Evolutionary conservation across 2,113 vertebrate species (phyloP).

Genomic region (Muntiacus muntjak): DNA sequence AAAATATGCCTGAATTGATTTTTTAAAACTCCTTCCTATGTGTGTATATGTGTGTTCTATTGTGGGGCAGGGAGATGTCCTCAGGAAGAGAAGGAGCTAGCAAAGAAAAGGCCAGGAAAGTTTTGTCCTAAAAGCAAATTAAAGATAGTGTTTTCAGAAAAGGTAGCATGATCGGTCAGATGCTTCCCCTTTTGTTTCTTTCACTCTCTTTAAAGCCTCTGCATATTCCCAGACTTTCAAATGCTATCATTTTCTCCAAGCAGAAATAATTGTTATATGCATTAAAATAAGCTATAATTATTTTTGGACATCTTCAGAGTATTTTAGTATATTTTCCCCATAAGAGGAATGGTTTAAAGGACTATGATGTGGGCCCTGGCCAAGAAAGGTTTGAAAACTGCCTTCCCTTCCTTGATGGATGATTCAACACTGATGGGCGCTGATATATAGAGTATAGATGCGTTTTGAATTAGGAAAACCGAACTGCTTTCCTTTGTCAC

Average conservation of each 20-base stretch:
- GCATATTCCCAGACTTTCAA: not conserved
- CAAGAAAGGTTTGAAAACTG: not conserved
- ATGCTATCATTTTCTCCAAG: not conserved
- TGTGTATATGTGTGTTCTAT: not conserved
- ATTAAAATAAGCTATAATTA: not conserved
- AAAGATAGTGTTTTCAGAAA: not conserved
- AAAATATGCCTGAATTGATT: not conserved
- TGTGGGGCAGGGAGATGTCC: not conserved
- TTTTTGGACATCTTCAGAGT: not conserved
- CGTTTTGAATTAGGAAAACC: not conserved
- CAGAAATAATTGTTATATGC: constrained; percentile 8
- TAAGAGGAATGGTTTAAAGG: not conserved
- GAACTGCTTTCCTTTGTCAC: not conserved
- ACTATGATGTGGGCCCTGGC: not conserved
- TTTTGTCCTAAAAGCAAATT: not conserved
- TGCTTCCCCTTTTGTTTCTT: not conserved
- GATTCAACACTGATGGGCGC: not conserved
- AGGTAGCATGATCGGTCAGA: not conserved
- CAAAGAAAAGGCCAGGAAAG: not conserved
- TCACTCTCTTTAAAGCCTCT: not conserved
- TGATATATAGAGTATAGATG: not conserved
- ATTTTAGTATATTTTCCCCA: not conserved
- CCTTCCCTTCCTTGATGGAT: not conserved
- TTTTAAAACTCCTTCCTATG: not conserved
- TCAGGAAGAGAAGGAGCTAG: not conserved